Evolutionary conservation across 1,140 invertebrate species (phyloP).

Genomic region (Drosophila suzukii): DNA sequence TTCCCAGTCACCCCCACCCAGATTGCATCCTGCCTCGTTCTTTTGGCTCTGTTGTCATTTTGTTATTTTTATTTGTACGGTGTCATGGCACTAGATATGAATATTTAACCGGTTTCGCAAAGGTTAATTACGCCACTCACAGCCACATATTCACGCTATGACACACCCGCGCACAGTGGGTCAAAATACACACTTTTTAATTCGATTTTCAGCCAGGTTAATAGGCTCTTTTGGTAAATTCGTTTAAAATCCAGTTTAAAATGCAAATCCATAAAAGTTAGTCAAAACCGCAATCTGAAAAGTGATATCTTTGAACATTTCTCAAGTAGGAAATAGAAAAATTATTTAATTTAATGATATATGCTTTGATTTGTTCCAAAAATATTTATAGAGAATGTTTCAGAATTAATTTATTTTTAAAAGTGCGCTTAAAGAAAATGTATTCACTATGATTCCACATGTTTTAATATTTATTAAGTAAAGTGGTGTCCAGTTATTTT

Average conservation of each 20-base stretch:
- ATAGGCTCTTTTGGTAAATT: no score
- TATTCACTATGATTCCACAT: neutral
- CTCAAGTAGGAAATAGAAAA: neutral
- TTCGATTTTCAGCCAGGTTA: no score
- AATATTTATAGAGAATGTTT: neutral
- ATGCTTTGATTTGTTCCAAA: neutral
- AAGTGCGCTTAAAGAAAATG: neutral
- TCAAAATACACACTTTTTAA: neutral
- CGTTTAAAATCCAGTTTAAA: no score
- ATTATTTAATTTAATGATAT: neutral
- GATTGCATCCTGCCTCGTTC: conserved; percentile 10
- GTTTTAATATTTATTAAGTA: no score
- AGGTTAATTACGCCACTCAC: conserved; percentile 38
- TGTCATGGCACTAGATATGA: conserved; percentile 30
- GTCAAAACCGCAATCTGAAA: neutral
- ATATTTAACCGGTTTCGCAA: conserved; percentile 50
- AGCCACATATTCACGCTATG: conserved; percentile 8
- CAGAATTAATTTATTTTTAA: neutral
- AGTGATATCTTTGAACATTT: conserved; percentile 9
- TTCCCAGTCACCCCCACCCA: neutral
- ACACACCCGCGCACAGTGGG: conserved; percentile 35
- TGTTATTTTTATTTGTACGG: conserved; percentile 37
- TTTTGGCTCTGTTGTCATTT: conserved; percentile 25
- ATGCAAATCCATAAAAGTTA: neutral
- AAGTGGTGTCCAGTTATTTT: neutral